A percentile compares a stretch with the other conserved stretches of the same genome.
Conservation (phyloP, 2,888 invertebrate genomes). For the Dolomedes plantarius region DNA sequence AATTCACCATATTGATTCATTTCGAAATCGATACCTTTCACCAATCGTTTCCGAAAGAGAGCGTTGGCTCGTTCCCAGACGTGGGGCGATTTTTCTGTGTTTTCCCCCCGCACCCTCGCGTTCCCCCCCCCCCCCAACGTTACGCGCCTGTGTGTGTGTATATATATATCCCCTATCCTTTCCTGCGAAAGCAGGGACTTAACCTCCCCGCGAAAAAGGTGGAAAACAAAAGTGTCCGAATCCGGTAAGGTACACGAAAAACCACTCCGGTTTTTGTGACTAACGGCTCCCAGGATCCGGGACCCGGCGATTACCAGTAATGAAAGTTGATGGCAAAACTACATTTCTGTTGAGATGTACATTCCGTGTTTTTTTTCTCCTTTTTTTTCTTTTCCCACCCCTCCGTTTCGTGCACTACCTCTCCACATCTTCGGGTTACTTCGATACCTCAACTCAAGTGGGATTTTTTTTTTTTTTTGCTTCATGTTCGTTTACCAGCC, state of each 20-base stretch:
- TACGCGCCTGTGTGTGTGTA: too few relatives aligned
- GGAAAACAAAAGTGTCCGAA: conserved; percentile 31
- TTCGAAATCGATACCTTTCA: background rate
- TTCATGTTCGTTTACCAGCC: background rate
- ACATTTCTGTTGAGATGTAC: conserved; percentile 60
- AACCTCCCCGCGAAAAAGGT: conserved; percentile 31
- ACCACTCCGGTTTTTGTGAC: conserved; percentile 70
- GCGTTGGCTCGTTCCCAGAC: conserved; percentile 16
- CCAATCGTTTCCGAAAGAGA: background rate
- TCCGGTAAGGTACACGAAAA: conserved; percentile 55
- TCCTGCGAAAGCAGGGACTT: conserved; percentile 24
- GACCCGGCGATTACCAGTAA: conserved; percentile 45
- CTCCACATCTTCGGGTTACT: background rate
- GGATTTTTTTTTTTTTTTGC: background rate
- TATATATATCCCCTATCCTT: background rate
- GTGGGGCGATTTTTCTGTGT: conserved; percentile 4
- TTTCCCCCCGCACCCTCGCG: background rate
- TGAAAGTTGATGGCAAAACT: conserved; percentile 61
- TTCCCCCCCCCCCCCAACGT: too few relatives aligned
- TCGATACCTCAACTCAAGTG: background rate
- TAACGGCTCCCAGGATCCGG: conserved; percentile 53
- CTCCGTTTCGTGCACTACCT: background rate
- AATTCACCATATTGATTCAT: background rate
- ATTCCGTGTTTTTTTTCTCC: conserved; percentile 21
- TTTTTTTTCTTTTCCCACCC: background rate